These are phyloP conservation scores for Arenaria interpres DNA, from an alignment of 2,113 vertebrate genomes.

Conservation along the genomic window DNA sequence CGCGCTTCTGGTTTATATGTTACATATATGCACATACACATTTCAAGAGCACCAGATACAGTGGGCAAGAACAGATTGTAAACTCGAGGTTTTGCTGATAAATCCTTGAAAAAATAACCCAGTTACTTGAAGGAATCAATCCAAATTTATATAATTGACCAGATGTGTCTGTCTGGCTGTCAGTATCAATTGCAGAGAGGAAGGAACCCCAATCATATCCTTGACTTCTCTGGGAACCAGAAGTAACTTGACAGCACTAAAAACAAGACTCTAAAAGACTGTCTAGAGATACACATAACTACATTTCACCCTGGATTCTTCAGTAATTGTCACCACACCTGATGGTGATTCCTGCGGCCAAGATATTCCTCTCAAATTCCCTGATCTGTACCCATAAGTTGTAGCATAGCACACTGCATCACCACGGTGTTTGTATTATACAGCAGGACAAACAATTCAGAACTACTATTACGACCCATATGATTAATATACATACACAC, in stretches of 20 bases:
- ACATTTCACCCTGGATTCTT: not conserved
- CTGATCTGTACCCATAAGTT: not conserved
- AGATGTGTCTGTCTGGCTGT: not conserved
- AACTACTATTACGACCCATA: not conserved
- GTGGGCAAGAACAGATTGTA: not conserved
- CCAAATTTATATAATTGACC: not conserved
- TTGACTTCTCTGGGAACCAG: not conserved
- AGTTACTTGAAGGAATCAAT: not conserved
- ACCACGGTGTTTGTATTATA: not conserved
- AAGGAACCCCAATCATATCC: not conserved
- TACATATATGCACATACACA: accelerated
- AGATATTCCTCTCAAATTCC: not conserved
- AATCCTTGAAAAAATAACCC: not conserved
- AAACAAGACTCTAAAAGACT: not conserved
- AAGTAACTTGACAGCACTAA: not conserved
- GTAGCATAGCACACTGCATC: not conserved
- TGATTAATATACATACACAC: not conserved
- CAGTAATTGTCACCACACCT: not conserved
- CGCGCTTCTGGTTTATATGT: not conserved
- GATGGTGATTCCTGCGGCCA: not conserved
- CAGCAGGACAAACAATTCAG: not conserved
- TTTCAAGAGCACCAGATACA: not conserved
- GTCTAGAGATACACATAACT: not conserved
- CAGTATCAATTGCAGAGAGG: not conserved
- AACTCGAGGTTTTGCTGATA: not conserved